Percentiles rank a stretch among this genome's conserved stretches.
phyloP scores from a whole-genome alignment of 2,113 vertebrate genomes.

The Chitala chitala region DNA sequence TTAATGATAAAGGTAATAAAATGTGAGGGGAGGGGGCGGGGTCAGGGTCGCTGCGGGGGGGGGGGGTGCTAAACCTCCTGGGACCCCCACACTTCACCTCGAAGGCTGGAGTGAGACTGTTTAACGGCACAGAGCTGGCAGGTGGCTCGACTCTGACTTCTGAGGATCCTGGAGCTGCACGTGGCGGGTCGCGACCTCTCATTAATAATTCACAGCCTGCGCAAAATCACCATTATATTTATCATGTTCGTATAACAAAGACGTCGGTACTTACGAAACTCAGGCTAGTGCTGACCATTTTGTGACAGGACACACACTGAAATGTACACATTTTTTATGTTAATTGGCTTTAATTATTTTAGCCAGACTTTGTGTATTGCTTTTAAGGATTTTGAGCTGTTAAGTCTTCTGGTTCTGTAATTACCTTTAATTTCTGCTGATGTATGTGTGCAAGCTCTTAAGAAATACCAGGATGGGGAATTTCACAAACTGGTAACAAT shows the following conservation, averaged over 20 bases:
- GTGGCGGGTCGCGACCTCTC: constrained; percentile 22
- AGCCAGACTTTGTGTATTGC: constrained; percentile 54
- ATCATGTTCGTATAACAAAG: neutral
- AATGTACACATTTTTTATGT: too few relatives aligned
- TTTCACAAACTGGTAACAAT: constrained; percentile 78
- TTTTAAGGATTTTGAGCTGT: constrained; percentile 51
- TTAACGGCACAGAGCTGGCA: constrained; percentile 65
- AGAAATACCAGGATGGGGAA: constrained; percentile 61
- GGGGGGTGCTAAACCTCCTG: constrained; percentile 46
- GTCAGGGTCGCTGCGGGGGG: constrained; percentile 45
- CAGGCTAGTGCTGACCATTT: neutral
- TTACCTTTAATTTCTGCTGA: too few relatives aligned
- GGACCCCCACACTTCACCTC: constrained; percentile 63
- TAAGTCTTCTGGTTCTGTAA: too few relatives aligned
- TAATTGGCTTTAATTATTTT: too few relatives aligned
- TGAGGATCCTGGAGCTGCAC: too few relatives aligned
- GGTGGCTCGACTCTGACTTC: constrained; percentile 51
- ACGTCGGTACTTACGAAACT: neutral
- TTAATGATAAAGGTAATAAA: constrained; percentile 73
- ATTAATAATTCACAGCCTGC: constrained; percentile 26
- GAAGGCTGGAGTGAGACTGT: constrained; percentile 60
- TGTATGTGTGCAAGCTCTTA: too few relatives aligned
- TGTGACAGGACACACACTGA: too few relatives aligned
- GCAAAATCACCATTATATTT: constrained; percentile 14
- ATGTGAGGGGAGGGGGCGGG: constrained; percentile 55